These are phyloP conservation scores for Staurois parvus DNA, from an alignment of 2,797 vertebrate species.

Conservation along the genomic window DNA sequence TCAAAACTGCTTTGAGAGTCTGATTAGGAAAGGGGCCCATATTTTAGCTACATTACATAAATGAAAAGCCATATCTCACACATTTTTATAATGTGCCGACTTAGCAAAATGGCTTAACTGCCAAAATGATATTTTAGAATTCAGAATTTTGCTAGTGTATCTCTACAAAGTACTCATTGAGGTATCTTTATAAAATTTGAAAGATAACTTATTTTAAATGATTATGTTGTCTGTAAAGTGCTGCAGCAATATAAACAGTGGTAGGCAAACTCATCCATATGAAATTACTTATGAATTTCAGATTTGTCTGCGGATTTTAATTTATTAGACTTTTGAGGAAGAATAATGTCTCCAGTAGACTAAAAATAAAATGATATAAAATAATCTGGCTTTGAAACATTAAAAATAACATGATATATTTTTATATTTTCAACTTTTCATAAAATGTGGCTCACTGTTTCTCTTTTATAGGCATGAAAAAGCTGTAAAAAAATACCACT, in stretches of 20 bases:
- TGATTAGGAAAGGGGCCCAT: constrained; percentile 49
- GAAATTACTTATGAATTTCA: neutral
- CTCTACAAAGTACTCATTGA: neutral
- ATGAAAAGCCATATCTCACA: constrained; percentile 62
- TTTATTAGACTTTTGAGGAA: neutral
- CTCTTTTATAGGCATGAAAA: neutral
- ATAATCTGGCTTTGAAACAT: neutral
- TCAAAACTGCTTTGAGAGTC: constrained; percentile 58
- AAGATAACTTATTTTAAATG: neutral
- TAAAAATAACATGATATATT: neutral
- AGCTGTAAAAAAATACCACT: neutral
- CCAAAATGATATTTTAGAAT: constrained; percentile 30
- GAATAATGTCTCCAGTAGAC: neutral
- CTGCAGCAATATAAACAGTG: constrained; percentile 2
- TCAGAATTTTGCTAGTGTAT: constrained; percentile 25
- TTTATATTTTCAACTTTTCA: neutral
- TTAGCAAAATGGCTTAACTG: constrained; percentile 34
- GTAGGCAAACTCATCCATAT: neutral
- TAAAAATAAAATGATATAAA: neutral
- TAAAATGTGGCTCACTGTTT: neutral
- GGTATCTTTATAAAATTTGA: constrained; percentile 8
- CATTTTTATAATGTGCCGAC: constrained; percentile 61
- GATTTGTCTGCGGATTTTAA: neutral
- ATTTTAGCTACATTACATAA: constrained; percentile 63
- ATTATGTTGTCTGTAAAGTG: neutral